Evolutionary conservation across 2,888 invertebrate species (phyloP).

Genomic region (Xestia ashworthii): DNA sequence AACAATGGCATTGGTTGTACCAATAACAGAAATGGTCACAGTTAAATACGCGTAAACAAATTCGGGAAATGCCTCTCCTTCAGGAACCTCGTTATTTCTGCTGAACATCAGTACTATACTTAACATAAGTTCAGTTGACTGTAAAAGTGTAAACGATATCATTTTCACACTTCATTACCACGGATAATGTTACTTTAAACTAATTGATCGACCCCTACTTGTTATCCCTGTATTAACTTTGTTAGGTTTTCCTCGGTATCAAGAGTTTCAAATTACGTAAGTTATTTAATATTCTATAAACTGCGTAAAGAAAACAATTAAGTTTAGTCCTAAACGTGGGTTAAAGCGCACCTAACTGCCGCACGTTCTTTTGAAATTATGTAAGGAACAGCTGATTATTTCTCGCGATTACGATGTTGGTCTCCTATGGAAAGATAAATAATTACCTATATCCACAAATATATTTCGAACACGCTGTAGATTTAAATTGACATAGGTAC

Average conservation of each 20-base stretch:
- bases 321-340: neutral
- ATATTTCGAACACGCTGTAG: too few species aligned
- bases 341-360: neutral
- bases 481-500: neutral
- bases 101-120: neutral
- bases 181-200: conserved; percentile 52
- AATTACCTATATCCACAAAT: too few species aligned
- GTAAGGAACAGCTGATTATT: too few species aligned
- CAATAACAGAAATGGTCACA: neutral
- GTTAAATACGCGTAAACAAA: neutral
- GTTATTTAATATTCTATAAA: neutral
- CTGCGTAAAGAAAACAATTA: neutral
- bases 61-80: neutral
- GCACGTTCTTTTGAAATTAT: neutral
- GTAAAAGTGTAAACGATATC: conserved; percentile 49
- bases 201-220: conserved; percentile 47
- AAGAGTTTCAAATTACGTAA: conserved; percentile 25
- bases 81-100: neutral
- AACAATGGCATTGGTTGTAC: neutral
- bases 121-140: conserved; percentile 20
- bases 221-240: conserved; percentile 29
- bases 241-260: conserved; percentile 43
- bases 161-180: conserved; percentile 53
- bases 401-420: too few species aligned
- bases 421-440: too few species aligned